Evolutionary conservation across 2,797 vertebrate species (phyloP), one percentile per base, ranked within the genome.

Genomic region (Hylomyscus alleni): DNA sequence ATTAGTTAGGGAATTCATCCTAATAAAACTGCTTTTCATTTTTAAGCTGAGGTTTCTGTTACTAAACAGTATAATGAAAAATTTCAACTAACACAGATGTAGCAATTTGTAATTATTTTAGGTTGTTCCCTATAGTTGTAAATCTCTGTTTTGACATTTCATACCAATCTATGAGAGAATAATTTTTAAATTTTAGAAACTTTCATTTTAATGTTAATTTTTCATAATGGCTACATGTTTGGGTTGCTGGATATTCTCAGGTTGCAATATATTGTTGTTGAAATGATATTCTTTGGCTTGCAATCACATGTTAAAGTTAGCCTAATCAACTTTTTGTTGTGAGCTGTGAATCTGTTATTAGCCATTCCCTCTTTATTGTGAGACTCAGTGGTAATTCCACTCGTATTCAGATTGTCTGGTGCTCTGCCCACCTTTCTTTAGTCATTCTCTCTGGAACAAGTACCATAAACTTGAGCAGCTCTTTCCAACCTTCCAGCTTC

Each of bases 121-220:
- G 37, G 3, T 88, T 82, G n/a, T 78, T 93, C 50, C 65, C 58
- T 76, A 0, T 56, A 92, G 20, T 54, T 31, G 19, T 67, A 81
- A 40, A 52, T 47, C 91, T 65, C 0, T 97, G 95, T 93, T 94
- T 24, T 92, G 12, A 19, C 7, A 0, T 0, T 0, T 95, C 52
- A 85, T 90, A 80, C 69, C 88, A 52, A 10, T 83, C 91, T 87
- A 58, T 69, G 47, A 95, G 56, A 72, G 5, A 69, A 78, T 29
- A 91, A 54, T 82, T 67, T 97, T 85, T 92, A 40, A 84, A 69
- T 96, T 1, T 15, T 72, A 22, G 76, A 93, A 93, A 94, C 52
- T 2, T 47, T 22, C 0, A 1, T 89, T 97, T 97, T 84, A 95
- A 82, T 95, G 86, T 89, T 94, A 77, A 87, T 84, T 93, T 95